A percentile compares a stretch with the other conserved stretches of the same genome.
phyloP scores from a whole-genome alignment of 2,888 invertebrate species.

The Hipparchia sbordonii region DNA sequence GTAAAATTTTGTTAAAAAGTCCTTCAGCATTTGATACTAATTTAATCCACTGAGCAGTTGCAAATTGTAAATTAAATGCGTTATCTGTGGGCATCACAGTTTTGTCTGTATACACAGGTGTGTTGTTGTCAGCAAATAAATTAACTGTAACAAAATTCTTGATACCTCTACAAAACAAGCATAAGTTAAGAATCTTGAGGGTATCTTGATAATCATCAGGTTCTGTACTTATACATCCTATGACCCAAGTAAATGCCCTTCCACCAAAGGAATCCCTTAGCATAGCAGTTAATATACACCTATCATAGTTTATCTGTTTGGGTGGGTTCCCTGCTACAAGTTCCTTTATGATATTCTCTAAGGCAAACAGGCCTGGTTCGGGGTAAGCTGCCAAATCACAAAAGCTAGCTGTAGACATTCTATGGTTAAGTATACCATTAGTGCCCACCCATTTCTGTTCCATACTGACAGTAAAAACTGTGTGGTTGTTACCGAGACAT shows the following conservation, averaged over 20 bases:
- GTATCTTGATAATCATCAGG: slow-evolving; percentile 87
- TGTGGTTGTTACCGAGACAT: slow-evolving; percentile 84
- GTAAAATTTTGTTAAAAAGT: slow-evolving; percentile 89
- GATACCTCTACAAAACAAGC: slow-evolving; percentile 85
- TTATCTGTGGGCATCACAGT: slow-evolving; percentile 61
- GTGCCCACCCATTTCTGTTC: slow-evolving; percentile 89
- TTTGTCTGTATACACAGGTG: slow-evolving; percentile 77
- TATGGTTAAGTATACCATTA: slow-evolving; percentile 86
- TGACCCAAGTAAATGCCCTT: slow-evolving; percentile 87
- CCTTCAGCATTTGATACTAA: slow-evolving; percentile 93
- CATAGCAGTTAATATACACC: slow-evolving; percentile 87
- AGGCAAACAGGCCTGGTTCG: slow-evolving; percentile 85
- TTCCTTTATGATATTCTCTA: slow-evolving; percentile 86
- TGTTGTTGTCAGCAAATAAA: slow-evolving; percentile 86
- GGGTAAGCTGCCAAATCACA: slow-evolving; percentile 85
- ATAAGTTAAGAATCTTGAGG: slow-evolving; percentile 86
- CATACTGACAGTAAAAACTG: slow-evolving; percentile 87
- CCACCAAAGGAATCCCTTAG: slow-evolving; percentile 90
- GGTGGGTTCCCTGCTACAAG: slow-evolving; percentile 80
- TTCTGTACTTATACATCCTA: slow-evolving; percentile 88
- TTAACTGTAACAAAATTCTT: slow-evolving; percentile 88
- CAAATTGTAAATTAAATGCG: slow-evolving; percentile 90
- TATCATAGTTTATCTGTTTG: slow-evolving; percentile 83
- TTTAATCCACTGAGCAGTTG: slow-evolving; percentile 91
- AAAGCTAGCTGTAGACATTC: slow-evolving; percentile 88